Evolutionary conservation across 2,113 vertebrate genomes (phyloP), one percentile per base, ranked within the genome.

Genomic region (Murina feae): DNA sequence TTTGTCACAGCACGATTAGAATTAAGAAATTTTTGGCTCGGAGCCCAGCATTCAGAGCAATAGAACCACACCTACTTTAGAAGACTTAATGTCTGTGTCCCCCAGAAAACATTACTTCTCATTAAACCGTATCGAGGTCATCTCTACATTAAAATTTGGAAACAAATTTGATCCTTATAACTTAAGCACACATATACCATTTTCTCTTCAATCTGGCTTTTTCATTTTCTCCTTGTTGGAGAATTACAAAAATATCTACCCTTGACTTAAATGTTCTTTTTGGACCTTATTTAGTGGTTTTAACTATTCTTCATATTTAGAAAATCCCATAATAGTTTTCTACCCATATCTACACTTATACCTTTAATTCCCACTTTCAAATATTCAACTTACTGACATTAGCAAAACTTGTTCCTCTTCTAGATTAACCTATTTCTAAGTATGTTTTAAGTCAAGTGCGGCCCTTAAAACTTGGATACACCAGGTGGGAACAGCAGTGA

Each of bases 1-100:
- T 96, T 96, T 96, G 74, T 94, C 84, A 91, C 17, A 95, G 87
- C 14, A 82, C 39, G 68, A 96, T 95, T 96, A 95, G 91, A 96
- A 96, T 49, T 79, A 91, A 96, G 80, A 42, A 68, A 90, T 82
- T 92, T 94, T 96, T 93, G 96, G 84, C 84, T 82, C 35, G 65
- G 89, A 94, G 84, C 95, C 87, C 75, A 96, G 86, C 65, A 89
- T 68, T 94, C 60, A 85, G 58, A 95, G 79, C 47, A 79, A 10
- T 79, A 76, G 95, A 89, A 72, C 80, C 93, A 93, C 42, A 91
- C 90, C 68, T 95, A 72, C 42, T 90, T 92, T 51, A 68, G 55
- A 76, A 96, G n/a, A 86, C 32, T 96, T 97, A 93, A 86, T 92
- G 92, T 90, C 81, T 81, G 30, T 94, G 69, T 90, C 44, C 78